Percentiles rank a stretch among this genome's conserved stretches.
Evolutionary conservation across 2,888 invertebrate genomes (phyloP).

Genomic region (Parnassius smintheus): DNA sequence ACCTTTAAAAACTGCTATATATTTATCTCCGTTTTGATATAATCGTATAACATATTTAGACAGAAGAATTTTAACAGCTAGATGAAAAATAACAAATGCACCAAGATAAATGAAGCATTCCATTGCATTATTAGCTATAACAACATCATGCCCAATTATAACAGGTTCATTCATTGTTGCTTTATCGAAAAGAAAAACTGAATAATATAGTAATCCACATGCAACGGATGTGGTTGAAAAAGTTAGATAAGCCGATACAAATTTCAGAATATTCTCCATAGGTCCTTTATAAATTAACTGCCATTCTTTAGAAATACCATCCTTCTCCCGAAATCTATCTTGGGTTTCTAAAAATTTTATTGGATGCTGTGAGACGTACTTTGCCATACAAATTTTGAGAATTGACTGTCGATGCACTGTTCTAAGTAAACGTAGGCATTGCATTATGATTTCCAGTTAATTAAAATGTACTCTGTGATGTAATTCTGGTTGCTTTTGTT

Average conservation of each 20-base stretch:
- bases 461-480: too few relatives aligned
- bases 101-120: constrained; percentile 63
- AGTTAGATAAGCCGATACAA: constrained; percentile 54
- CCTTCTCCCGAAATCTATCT: constrained; percentile 58
- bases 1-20: constrained; percentile 64
- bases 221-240: constrained; percentile 50
- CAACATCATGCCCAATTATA: constrained; percentile 53
- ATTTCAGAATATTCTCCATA: constrained; percentile 59
- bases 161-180: constrained; percentile 55
- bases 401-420: constrained; percentile 38
- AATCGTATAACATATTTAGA: constrained; percentile 67
- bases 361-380: constrained; percentile 50
- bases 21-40: constrained; percentile 69
- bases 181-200: constrained; percentile 50
- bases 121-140: constrained; percentile 60
- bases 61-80: constrained; percentile 57
- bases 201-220: constrained; percentile 52
- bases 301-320: constrained; percentile 58
- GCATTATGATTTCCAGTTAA: constrained; percentile 40
- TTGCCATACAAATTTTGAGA: constrained; percentile 41
- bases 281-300: constrained; percentile 72
- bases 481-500: too few relatives aligned
- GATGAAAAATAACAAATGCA: constrained; percentile 58
- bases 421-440: constrained; percentile 48
- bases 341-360: constrained; percentile 60